Conservation (phyloP, 2,888 invertebrate species). For the Ctenicera cuprea region DNA sequence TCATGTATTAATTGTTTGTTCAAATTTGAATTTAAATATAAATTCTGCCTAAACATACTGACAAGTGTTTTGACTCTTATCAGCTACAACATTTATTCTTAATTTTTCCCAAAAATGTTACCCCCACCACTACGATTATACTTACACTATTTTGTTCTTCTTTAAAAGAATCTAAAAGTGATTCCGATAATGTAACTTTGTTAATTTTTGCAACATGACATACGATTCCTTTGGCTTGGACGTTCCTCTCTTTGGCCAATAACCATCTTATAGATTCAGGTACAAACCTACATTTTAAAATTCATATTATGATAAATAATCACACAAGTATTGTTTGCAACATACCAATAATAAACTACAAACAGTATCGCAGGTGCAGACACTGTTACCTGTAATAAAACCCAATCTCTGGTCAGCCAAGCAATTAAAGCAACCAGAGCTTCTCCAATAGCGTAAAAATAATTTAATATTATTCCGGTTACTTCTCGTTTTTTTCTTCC, state of each 20-base stretch:
- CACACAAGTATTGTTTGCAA: conserved; percentile 13
- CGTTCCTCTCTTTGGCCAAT: conserved; percentile 74
- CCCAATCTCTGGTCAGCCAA: conserved; percentile 78
- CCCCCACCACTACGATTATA: no score
- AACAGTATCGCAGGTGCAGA: conserved; percentile 79
- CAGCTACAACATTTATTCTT: no score
- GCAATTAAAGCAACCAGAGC: conserved; percentile 77
- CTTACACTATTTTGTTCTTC: conserved; percentile 50
- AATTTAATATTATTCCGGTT: conserved; percentile 78
- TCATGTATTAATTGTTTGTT: no score
- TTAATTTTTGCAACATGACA: conserved; percentile 76
- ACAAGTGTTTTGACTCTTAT: no score
- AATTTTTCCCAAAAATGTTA: no score
- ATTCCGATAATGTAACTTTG: conserved; percentile 72
- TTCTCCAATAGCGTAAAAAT: conserved; percentile 80
- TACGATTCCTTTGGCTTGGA: conserved; percentile 76
- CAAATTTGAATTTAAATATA: no score
- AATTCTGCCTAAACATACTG: no score
- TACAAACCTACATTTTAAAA: conserved; percentile 71
- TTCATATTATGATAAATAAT: background rate
- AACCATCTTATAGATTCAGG: conserved; percentile 83
- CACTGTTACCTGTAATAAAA: conserved; percentile 75
- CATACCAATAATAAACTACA: conserved; percentile 77
- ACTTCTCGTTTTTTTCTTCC: conserved; percentile 78
- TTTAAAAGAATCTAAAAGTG: conserved; percentile 71